A percentile compares a stretch with the other conserved stretches of the same genome.
Conservation (phyloP, 2,888 invertebrate genomes). For the Eledona agricola region DNA sequence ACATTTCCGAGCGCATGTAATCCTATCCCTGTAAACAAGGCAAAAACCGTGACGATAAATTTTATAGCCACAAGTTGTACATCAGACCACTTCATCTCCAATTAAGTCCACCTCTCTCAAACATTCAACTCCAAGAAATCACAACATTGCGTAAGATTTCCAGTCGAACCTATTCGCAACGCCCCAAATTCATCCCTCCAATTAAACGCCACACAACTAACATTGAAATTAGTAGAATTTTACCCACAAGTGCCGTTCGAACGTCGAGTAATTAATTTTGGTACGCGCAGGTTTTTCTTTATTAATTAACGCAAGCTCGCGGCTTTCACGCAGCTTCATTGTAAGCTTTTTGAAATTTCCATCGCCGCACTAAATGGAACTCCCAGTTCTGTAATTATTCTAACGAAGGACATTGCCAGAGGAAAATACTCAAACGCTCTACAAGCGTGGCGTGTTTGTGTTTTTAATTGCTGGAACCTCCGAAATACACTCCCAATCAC, state of each 20-base stretch:
- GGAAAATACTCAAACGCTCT: no score
- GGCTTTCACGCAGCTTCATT: slow-evolving; percentile 22
- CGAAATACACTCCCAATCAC: slow-evolving; percentile 1
- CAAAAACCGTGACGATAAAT: no score
- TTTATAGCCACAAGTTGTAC: no score
- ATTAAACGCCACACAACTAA: slow-evolving; percentile 23
- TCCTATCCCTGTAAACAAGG: no score
- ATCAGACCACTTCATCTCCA: no score
- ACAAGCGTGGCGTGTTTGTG: no score
- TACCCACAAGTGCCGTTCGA: slow-evolving; percentile 12
- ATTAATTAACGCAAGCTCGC: slow-evolving; percentile 30
- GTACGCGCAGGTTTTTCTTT: slow-evolving; percentile 31
- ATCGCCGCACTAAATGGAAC: slow-evolving; percentile 23
- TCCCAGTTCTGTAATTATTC: slow-evolving; percentile 21
- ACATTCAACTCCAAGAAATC: no score
- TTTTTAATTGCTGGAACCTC: neutral
- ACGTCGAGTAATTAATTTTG: slow-evolving; percentile 24
- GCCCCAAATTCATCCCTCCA: slow-evolving; percentile 1
- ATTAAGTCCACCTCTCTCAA: no score
- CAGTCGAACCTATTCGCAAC: no score
- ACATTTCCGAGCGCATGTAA: no score
- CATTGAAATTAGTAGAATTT: slow-evolving; percentile 30
- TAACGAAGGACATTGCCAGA: slow-evolving; percentile 18
- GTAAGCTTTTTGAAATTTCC: slow-evolving; percentile 32
- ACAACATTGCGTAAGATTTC: no score